phyloP scores from a whole-genome alignment of 2,113 vertebrate genomes.

The Noctilio leporinus region DNA sequence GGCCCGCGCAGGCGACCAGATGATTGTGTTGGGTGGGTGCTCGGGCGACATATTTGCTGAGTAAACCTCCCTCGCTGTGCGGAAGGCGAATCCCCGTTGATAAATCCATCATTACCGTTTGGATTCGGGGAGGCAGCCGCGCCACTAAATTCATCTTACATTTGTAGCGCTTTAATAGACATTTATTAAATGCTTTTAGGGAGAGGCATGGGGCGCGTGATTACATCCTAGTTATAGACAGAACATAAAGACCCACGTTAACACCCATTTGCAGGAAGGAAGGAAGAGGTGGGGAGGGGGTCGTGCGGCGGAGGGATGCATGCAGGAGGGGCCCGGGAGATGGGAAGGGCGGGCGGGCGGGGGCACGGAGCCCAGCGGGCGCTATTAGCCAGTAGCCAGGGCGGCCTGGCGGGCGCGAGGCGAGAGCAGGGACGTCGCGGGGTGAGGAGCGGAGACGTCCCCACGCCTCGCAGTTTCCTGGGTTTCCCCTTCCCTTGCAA shows the following conservation, averaged over 20 bases:
- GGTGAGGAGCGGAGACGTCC: neutral
- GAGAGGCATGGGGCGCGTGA: constrained; percentile 85
- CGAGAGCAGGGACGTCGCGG: neutral
- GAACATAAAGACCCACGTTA: constrained; percentile 84
- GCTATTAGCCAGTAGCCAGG: constrained; percentile 12
- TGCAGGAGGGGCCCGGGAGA: constrained; percentile 39
- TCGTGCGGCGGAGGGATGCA: constrained; percentile 62
- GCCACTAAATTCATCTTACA: constrained; percentile 88
- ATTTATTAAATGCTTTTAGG: constrained; percentile 90
- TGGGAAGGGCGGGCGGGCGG: neutral
- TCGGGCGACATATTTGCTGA: constrained; percentile 78
- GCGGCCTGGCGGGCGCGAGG: neutral
- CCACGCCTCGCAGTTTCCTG: constrained; percentile 5
- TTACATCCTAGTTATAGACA: constrained; percentile 86
- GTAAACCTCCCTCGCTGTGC: constrained; percentile 80
- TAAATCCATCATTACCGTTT: constrained; percentile 87
- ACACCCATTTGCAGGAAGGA: constrained; percentile 81
- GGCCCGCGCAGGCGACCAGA: constrained; percentile 70
- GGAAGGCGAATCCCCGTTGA: constrained; percentile 84
- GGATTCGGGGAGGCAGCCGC: constrained; percentile 82
- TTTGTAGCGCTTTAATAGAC: constrained; percentile 88
- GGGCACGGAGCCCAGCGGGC: neutral
- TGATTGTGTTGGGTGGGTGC: constrained; percentile 80
- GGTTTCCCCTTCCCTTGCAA: neutral
- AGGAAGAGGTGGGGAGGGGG: neutral